Percentiles rank a stretch among this genome's conserved stretches.
Conservation (phyloP, 2,113 vertebrate species). For the Nannospalax galili region DNA sequence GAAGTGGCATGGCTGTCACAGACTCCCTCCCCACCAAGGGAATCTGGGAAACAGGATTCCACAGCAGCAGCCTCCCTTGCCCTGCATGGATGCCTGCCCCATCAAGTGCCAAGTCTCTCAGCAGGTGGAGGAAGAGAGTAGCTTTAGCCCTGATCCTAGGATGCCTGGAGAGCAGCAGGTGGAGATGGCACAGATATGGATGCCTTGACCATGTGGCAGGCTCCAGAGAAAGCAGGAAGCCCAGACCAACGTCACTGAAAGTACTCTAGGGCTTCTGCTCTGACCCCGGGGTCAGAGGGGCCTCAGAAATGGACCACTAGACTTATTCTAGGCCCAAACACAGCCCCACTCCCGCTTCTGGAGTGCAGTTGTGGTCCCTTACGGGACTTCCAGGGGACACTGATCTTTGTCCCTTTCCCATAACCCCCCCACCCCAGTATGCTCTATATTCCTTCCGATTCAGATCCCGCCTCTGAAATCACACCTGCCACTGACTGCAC, state of each 20-base stretch:
- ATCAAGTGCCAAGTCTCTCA: not conserved
- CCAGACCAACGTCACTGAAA: not conserved
- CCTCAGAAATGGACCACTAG: not conserved
- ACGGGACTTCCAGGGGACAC: not conserved
- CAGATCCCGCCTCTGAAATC: not conserved
- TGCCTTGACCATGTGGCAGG: not conserved
- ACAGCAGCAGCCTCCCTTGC: not conserved
- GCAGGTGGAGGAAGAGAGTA: not conserved
- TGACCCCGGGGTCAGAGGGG: not conserved
- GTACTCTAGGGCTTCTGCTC: not conserved
- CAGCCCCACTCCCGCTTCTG: accelerated
- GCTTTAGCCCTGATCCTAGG: not conserved
- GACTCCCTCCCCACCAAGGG: not conserved
- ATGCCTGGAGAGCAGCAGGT: not conserved
- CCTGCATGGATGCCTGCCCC: not conserved
- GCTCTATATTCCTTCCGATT: not conserved
- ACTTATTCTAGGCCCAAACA: not conserved
- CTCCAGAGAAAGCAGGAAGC: not conserved
- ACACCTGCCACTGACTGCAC: not conserved
- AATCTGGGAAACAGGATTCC: not conserved
- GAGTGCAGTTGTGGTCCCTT: not conserved
- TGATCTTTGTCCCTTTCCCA: not conserved
- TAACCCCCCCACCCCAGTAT: not conserved
- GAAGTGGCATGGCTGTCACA: not conserved
- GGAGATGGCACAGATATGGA: not conserved